These are phyloP conservation scores for Geotrupes spiniger DNA, from an alignment of 2,888 invertebrate species.

Conservation along the genomic window DNA sequence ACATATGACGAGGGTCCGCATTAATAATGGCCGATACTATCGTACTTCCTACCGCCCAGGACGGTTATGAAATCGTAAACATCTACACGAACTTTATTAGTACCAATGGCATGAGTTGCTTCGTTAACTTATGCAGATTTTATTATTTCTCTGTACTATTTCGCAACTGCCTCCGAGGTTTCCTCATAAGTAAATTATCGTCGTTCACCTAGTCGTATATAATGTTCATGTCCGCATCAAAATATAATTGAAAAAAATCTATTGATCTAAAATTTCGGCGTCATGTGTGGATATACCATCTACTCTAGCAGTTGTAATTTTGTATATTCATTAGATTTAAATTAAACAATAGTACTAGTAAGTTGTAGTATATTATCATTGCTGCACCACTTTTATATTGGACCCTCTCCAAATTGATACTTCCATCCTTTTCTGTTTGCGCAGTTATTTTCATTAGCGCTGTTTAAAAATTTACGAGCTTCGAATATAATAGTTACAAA, in stretches of 20 bases:
- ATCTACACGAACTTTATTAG: conserved; percentile 33
- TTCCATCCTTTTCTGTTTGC: conserved; percentile 14
- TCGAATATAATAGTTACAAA: conserved; percentile 37
- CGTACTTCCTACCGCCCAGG: conserved; percentile 40
- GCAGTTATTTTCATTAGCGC: conserved; percentile 34
- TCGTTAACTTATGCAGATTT: conserved; percentile 30
- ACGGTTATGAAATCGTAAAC: conserved; percentile 45
- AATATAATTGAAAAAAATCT: too few relatives aligned
- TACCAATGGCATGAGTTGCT: conserved; percentile 18
- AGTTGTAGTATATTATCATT: too few relatives aligned
- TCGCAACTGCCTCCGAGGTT: conserved; percentile 16
- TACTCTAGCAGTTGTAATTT: too few relatives aligned
- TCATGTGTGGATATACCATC: too few relatives aligned
- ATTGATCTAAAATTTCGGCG: too few relatives aligned
- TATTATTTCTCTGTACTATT: conserved; percentile 27
- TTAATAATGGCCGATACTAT: conserved; percentile 45
- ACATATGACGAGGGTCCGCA: conserved; percentile 45
- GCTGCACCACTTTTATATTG: conserved; percentile 4
- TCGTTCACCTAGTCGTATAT: too few relatives aligned
- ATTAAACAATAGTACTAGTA: too few relatives aligned
- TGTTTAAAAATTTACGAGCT: conserved; percentile 35
- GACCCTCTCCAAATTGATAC: conserved; percentile 9
- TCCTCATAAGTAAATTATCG: not conserved
- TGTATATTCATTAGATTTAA: too few relatives aligned
- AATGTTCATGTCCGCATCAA: too few relatives aligned